Evolutionary conservation across 30 jellyfish, hydroid and myxozoan species (phyloP).

Genomic region (Catostylus mosaicus): DNA sequence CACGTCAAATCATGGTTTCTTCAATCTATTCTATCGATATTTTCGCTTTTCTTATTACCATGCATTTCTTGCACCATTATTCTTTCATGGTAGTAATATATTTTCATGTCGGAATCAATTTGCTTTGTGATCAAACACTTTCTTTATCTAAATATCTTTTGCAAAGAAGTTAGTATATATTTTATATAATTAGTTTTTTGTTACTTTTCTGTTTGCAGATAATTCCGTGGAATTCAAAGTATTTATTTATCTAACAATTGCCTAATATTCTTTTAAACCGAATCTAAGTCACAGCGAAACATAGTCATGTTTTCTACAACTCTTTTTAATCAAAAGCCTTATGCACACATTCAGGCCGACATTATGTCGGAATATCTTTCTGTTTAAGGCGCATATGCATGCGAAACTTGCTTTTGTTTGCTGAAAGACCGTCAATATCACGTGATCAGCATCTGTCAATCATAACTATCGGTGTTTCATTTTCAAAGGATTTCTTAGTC

Average conservation of each 20-base stretch:
- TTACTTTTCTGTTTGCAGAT: neutral
- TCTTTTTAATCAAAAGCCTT: neutral
- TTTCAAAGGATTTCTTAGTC: neutral
- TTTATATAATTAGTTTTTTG: neutral
- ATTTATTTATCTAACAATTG: neutral
- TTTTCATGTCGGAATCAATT: no score
- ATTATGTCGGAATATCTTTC: slow-evolving; percentile 24
- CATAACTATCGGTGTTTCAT: neutral
- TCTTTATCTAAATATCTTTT: neutral
- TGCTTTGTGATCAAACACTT: neutral
- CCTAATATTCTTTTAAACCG: neutral
- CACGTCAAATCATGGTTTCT: no score
- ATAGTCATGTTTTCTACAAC: neutral
- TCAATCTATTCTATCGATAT: no score
- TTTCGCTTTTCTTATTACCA: no score
- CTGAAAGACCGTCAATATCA: slow-evolving; percentile 6
- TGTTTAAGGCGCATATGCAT: slow-evolving; percentile 14
- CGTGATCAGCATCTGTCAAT: slow-evolving; percentile 15
- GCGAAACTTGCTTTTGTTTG: slow-evolving; percentile 27
- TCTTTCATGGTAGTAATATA: no score
- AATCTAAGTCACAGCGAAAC: no score
- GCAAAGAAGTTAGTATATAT: neutral
- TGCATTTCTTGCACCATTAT: no score
- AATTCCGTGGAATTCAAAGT: neutral
- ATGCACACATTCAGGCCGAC: slow-evolving; percentile 20